Conservation (phyloP, 2,888 invertebrate species). For the Imbricaverruca yamaguchii region DNA sequence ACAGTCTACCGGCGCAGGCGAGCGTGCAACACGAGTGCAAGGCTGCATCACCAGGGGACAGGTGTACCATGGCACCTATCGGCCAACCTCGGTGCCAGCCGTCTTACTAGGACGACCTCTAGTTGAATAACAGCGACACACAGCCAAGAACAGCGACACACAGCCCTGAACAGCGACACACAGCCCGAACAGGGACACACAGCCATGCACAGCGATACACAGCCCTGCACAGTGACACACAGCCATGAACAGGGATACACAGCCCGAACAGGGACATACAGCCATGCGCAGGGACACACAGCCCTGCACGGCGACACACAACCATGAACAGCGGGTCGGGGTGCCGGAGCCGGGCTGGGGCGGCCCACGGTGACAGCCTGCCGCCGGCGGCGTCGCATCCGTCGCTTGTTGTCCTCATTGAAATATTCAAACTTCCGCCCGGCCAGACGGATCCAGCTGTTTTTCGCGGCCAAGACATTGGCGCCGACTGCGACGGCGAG, state of each 20-base stretch:
- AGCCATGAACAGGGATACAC: neutral
- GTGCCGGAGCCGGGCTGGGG: neutral
- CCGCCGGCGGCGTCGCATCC: neutral
- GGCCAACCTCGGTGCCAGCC: too few species aligned
- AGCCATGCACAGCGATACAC: too few species aligned
- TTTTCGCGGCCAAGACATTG: neutral
- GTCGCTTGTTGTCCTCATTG: constrained; percentile 14
- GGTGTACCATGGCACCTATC: too few species aligned
- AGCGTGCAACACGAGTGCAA: too few species aligned
- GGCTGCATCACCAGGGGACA: too few species aligned
- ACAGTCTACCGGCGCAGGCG: neutral
- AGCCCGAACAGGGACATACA: neutral
- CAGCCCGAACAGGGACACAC: neutral
- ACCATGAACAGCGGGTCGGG: neutral
- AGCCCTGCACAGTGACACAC: neutral
- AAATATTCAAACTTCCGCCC: neutral
- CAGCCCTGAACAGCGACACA: neutral
- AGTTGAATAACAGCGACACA: neutral
- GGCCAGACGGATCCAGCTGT: neutral
- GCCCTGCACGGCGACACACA: neutral
- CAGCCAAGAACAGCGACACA: neutral
- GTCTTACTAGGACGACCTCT: too few species aligned
- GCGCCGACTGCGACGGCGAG: neutral
- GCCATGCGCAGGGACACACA: too few species aligned
- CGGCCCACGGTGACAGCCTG: too few species aligned